Conservation (phyloP, 1,140 invertebrate genomes). For the Pseudachorutes palmiensis region DNA sequence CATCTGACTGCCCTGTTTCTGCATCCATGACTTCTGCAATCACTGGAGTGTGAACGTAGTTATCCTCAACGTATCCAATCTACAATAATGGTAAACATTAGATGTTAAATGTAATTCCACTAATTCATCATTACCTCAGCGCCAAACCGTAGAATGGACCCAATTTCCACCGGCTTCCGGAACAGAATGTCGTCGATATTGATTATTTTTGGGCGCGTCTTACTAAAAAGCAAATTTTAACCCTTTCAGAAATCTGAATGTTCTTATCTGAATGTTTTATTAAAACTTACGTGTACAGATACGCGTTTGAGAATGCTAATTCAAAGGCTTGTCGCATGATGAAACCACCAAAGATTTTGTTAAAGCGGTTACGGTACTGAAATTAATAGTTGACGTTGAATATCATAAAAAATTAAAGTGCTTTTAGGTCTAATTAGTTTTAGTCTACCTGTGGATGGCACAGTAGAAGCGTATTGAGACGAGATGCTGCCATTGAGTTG, state of each 20-base stretch:
- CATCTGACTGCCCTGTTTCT: slow-evolving; percentile 48
- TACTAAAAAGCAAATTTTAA: slow-evolving; percentile 46
- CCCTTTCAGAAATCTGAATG: too few relatives aligned
- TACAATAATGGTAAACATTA: too few relatives aligned
- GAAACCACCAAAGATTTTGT: slow-evolving; percentile 75
- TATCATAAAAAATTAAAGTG: too few relatives aligned
- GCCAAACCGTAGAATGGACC: slow-evolving; percentile 59
- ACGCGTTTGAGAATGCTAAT: slow-evolving; percentile 59
- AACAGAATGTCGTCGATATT: slow-evolving; percentile 67
- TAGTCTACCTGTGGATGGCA: slow-evolving; percentile 62
- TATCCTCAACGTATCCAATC: slow-evolving; percentile 58
- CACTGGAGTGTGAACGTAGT: slow-evolving; percentile 56
- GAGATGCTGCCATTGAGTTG: slow-evolving; percentile 59
- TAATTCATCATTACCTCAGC: slow-evolving; percentile 55
- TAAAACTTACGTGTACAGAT: slow-evolving; percentile 50
- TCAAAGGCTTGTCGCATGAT: slow-evolving; percentile 71
- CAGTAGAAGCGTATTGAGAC: slow-evolving; percentile 55
- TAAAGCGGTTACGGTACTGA: slow-evolving; percentile 64
- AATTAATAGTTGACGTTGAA: too few relatives aligned
- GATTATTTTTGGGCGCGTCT: slow-evolving; percentile 51
- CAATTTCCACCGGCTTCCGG: slow-evolving; percentile 60
- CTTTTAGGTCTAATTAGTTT: too few relatives aligned
- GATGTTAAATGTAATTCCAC: too few relatives aligned
- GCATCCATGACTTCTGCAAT: slow-evolving; percentile 61
- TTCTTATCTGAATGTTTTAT: too few relatives aligned